Evolutionary conservation across 2,797 vertebrate species (phyloP).

Genomic region (Mastacembelus armatus): DNA sequence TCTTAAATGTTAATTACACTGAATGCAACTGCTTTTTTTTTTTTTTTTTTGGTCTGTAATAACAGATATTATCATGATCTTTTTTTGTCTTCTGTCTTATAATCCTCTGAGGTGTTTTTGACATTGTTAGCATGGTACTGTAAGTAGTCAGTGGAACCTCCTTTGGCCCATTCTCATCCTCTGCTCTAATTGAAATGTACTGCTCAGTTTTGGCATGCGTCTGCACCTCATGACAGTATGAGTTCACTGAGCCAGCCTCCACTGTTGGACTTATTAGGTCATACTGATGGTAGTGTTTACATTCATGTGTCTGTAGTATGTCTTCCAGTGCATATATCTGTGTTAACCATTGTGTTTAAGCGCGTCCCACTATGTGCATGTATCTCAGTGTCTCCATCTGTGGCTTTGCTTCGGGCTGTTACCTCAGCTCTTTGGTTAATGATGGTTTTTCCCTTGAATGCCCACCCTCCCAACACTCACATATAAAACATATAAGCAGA

Average conservation of each 20-base stretch:
- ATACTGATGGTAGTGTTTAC: conserved; percentile 69
- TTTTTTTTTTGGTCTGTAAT: too few relatives aligned
- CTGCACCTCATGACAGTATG: conserved; percentile 70
- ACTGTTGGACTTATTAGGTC: conserved; percentile 75
- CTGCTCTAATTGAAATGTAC: conserved; percentile 47
- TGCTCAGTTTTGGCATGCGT: conserved; percentile 51
- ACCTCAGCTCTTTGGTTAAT: conserved; percentile 53
- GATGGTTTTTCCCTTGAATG: conserved; percentile 38
- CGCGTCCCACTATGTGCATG: conserved; percentile 6
- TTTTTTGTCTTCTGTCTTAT: too few relatives aligned
- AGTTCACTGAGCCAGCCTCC: conserved; percentile 42
- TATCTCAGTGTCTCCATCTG: conserved; percentile 46
- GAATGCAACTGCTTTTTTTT: too few relatives aligned
- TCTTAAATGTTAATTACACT: too few relatives aligned
- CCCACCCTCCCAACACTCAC: conserved; percentile 1
- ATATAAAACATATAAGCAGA: not conserved
- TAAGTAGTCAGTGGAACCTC: conserved; percentile 16
- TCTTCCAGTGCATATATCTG: conserved; percentile 40
- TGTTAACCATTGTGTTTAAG: conserved; percentile 48
- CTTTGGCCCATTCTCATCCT: conserved; percentile 21
- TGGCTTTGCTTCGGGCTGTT: conserved; percentile 53
- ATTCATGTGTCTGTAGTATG: conserved; percentile 47
- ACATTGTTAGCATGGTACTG: not conserved
- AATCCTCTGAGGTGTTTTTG: conserved; percentile 1
- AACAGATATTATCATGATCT: too few relatives aligned